These are phyloP conservation scores for Drosophila repletoides DNA, from an alignment of 1,140 invertebrate genomes.

Conservation along the genomic window DNA sequence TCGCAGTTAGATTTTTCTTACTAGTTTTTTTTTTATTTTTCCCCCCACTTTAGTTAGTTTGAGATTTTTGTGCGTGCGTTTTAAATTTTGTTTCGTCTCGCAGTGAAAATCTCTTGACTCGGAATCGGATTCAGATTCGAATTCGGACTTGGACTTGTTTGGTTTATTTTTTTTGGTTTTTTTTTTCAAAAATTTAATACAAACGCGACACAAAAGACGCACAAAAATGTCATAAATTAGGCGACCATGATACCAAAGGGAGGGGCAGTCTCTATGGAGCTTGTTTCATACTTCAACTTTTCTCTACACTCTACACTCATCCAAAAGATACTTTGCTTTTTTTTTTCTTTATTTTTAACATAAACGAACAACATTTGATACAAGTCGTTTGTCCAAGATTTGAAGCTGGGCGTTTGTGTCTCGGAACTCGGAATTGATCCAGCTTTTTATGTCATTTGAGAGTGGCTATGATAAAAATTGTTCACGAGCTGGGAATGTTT, in stretches of 20 bases:
- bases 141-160: conserved; percentile 47
- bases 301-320: neutral
- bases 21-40: no score
- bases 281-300: conserved; percentile 22
- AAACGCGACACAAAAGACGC: conserved; percentile 79
- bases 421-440: conserved; percentile 7
- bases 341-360: conserved; percentile 11
- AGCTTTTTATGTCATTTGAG: conserved; percentile 34
- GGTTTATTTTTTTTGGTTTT: conserved; percentile 33
- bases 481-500: neutral
- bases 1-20: no score
- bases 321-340: neutral
- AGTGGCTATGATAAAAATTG: neutral
- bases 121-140: neutral
- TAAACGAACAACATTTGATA: conserved; percentile 55
- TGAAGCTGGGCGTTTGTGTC: neutral
- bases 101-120: conserved; percentile 55
- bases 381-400: conserved; percentile 23
- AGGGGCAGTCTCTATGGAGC: conserved; percentile 58
- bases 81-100: conserved; percentile 69
- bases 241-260: conserved; percentile 70
- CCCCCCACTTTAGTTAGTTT: conserved; percentile 36
- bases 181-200: conserved; percentile 68
- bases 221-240: conserved; percentile 81
- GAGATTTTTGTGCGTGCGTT: conserved; percentile 71